Evolutionary conservation across 2,797 vertebrate genomes (phyloP).

Genomic region (Phyllotis vaccarum): DNA sequence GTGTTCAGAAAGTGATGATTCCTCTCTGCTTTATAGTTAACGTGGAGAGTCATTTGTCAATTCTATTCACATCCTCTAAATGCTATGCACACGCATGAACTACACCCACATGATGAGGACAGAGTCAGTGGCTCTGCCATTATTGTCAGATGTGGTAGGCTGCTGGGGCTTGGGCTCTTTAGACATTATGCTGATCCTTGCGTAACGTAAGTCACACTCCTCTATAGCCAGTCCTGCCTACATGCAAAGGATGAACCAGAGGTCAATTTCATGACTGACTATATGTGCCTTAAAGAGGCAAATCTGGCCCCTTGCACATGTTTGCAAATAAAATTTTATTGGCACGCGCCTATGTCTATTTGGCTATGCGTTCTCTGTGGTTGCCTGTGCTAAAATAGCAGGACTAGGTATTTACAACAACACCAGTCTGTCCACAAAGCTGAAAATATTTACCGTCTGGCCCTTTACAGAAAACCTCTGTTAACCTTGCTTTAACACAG

Average conservation of each 20-base stretch:
- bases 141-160: background rate
- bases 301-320: background rate
- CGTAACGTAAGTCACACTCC: background rate
- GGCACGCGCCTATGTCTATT: rapidly evolving
- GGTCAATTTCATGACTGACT: background rate
- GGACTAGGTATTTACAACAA: background rate
- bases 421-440: background rate
- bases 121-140: background rate
- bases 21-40: background rate
- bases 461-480: background rate
- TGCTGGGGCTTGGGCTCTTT: background rate
- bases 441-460: background rate
- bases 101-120: rapidly evolving
- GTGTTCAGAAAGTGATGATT: rapidly evolving
- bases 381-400: background rate
- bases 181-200: background rate
- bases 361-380: background rate
- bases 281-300: background rate
- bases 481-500: background rate
- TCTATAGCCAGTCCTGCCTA: background rate
- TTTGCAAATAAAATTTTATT: background rate
- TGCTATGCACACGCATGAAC: rapidly evolving
- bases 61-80: background rate
- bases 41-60: rapidly evolving
- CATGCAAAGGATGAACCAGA: background rate